Evolutionary conservation across 1,140 invertebrate species (phyloP).

Genomic region (Eriocheir sinensis): DNA sequence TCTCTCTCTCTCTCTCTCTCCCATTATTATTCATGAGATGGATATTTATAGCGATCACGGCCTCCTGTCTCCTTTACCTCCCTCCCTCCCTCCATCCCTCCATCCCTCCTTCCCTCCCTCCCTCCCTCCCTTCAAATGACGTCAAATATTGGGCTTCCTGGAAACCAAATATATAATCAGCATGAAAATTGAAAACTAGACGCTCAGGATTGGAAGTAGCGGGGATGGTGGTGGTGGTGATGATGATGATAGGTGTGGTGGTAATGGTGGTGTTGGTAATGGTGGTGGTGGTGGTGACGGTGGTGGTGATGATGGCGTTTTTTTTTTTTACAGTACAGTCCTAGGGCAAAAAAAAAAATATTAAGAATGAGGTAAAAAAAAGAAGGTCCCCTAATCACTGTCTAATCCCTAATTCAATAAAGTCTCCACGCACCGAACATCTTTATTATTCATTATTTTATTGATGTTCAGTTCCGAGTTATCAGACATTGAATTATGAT

Average conservation of each 20-base stretch:
- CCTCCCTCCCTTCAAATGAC: not conserved
- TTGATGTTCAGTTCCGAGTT: too few relatives aligned
- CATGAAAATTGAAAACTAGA: not conserved
- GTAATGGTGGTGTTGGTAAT: not conserved
- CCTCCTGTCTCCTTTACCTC: not conserved
- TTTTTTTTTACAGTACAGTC: too few relatives aligned
- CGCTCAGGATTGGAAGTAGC: too few relatives aligned
- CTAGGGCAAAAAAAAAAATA: not conserved
- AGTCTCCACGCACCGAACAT: too few relatives aligned
- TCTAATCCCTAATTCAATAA: too few relatives aligned
- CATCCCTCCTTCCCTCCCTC: not conserved
- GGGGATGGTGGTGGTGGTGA: not conserved
- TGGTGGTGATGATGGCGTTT: not conserved
- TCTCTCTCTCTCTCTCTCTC: not conserved
- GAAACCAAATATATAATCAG: not conserved
- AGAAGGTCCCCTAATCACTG: too few relatives aligned
- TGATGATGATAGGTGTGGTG: not conserved
- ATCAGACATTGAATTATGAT: too few relatives aligned
- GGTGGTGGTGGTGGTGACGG: not conserved
- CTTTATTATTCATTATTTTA: too few relatives aligned
- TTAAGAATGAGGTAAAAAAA: too few relatives aligned
- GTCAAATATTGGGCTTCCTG: not conserved
- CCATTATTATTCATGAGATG: constrained; percentile 4
- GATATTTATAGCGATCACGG: not conserved
- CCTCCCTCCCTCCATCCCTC: not conserved